Base-by-base conservation (phyloP, 2,888 invertebrate genomes). In the Stictocephala bisonia region DNA sequence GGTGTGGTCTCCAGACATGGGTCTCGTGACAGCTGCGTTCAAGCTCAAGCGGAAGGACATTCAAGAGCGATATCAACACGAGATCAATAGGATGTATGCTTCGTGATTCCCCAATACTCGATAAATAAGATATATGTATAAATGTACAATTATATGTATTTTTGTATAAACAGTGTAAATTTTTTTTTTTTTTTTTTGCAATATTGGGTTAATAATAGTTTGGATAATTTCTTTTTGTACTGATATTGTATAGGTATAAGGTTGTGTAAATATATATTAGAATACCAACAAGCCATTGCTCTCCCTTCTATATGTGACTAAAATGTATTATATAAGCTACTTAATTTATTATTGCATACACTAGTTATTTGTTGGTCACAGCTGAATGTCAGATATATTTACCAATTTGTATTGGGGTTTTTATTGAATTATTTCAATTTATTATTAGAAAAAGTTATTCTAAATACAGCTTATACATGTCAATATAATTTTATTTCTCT, bases 41-140 rank as follows among this genome's bases (percentile, higher is more conserved):
- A 99, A 99, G 86, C 88, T 99, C 83, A 98, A 97, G 85, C 89
- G 99, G 82, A 97, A 96, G 88, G 95, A 95, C 84, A 97, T 99
- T 80, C 95, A 97, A 85, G 94, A 95, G 79, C 89, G 92, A 80
- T 99, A 97, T 88, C 92, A 95, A 85, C 90, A 92, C 79, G 95
- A 96, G 86, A 95, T 98, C 82, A 93, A 93, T 84, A 88, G 93
- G 80, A 95, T 98, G 94, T 98, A 98, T 85, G 93, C 93, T 75
- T 94, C 94, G 88, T 94, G 93, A 94, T 85, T 81, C 74, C 51
- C 29, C 11, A n/a, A 20, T 66, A 11, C 24, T 27, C 64, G 11
- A 35, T 40, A 11, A n/a, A n/a, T 44, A 24, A 15, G 44, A 40
- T 44, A 22, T 24, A 44, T 22, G 27, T 22, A 44, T 64, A 40